phyloP scores from a whole-genome alignment of 2,797 vertebrate genomes.

The Notolepis coatsorum region DNA sequence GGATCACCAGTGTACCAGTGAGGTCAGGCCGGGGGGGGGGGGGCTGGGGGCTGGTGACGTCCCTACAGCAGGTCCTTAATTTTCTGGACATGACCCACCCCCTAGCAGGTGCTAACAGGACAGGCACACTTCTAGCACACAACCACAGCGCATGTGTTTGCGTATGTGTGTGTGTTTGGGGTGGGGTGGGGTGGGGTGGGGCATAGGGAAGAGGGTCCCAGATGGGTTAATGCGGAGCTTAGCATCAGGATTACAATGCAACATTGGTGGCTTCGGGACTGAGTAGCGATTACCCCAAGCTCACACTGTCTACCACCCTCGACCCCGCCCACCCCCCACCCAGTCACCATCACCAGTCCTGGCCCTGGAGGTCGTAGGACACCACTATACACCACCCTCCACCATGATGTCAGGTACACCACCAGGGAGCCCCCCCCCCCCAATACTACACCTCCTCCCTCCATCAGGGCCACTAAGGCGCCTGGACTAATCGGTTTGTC shows the following conservation, averaged over 20 bases:
- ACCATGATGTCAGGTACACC: neutral
- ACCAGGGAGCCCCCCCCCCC: neutral
- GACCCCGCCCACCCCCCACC: constrained; percentile 25
- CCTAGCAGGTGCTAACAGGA: constrained; percentile 51
- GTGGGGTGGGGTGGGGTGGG: constrained; percentile 43
- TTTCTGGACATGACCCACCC: constrained; percentile 61
- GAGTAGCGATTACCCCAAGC: constrained; percentile 88
- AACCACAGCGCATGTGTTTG: constrained; percentile 38
- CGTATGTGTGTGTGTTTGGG: constrained; percentile 31
- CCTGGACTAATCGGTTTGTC: constrained; percentile 74
- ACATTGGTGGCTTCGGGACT: constrained; percentile 90
- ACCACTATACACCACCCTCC: neutral
- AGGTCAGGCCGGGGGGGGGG: constrained; percentile 65
- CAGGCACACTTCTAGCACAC: constrained; percentile 63
- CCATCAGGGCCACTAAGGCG: constrained; percentile 49
- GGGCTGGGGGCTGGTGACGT: constrained; percentile 67
- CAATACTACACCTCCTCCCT: constrained; percentile 30
- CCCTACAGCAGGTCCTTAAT: constrained; percentile 72
- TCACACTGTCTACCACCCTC: constrained; percentile 44
- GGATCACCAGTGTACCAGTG: constrained; percentile 72
- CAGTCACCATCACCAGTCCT: constrained; percentile 8
- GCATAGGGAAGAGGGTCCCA: constrained; percentile 81
- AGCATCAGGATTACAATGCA: constrained; percentile 97
- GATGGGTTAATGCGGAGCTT: constrained; percentile 96
- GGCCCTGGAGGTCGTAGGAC: constrained; percentile 13